Base-by-base conservation (phyloP, 2,113 vertebrate species). In the Oncorhynchus keta region DNA sequence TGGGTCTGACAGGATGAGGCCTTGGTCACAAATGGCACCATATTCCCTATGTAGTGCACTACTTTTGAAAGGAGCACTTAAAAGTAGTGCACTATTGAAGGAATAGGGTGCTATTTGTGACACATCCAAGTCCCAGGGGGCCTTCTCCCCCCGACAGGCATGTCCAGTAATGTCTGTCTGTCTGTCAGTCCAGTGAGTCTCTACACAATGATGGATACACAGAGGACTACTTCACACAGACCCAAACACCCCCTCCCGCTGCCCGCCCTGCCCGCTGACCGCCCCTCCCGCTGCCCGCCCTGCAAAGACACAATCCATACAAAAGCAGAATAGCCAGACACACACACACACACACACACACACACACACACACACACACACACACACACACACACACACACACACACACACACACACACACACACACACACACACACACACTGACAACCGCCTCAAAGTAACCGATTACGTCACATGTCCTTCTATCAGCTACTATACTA, bases 161-260 rank as follows among this genome's bases (percentile, higher is more conserved):
- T 13, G 2, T 9, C 14, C 11, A 39, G 35, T 39, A 39, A 39
- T 39, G 35, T 39, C 35, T 39, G 35, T 39, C 35, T 39, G 35
- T 51, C 49, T 49, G 48, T 49, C 48, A 12, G 49, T 3, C 49
- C 14, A 72, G 84, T 86, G 80, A 91, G 86, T 92, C 88, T 87
- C 77, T 68, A 79, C 83, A 87, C 88, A 91, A 92, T 89, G 84
- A 90, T n/a, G 76, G 83, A 85, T 83, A 79, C 84, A 86, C 83
- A 82, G 80, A 85, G 87, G 84, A 86, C 75, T 62, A 48, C 62
- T 84, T 83, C 89, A 84, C 82, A 81, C 11, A 4, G 49, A 51
- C 49, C 49, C 49, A 51, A 14, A 3, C 1, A 9, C 9, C 49
- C 49, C 11, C 9, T 2, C 2, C 3, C 11, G 3, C 11, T 51